Evolutionary conservation across 2,888 invertebrate species (phyloP), one percentile per base, ranked within the genome.

Genomic region (Peribatodes rhomboidaria): DNA sequence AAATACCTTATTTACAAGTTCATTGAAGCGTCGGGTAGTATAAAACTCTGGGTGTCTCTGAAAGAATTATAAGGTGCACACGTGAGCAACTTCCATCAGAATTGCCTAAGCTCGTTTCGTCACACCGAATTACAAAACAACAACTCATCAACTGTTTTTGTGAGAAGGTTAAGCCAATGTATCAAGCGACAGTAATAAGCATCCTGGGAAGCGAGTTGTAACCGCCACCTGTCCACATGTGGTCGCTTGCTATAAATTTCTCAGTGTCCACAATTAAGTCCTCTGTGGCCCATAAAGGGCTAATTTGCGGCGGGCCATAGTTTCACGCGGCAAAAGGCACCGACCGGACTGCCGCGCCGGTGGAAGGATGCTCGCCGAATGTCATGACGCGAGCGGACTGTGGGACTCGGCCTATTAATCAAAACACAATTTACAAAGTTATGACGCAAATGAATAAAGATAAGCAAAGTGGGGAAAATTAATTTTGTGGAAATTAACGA

Each of bases 291-390:
- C 55, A 31, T 64, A 54, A 64, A 59, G 59, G 59, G 64, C 59
- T 64, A 64, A 64, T 64, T 64, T 59, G 64, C 49, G 64, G 64
- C 37, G 49, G 3, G 22, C 52, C 52, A 63, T 58, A 63, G 63
- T 58, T 58, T 41, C 41, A 47, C 44, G 61, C 56, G 63, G 63
- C 52, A 42, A 42, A 50, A 50, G 50, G 33, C 55, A 41, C 50
- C 49, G 50, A 8, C 16, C 35, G 44, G 1, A 3, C 49, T 14
- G 13, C 0, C 10, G 39, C 16, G 22, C 13, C 49, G 31, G 9
- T 13, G n/a, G 14, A 39, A 11, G 14, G 31, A 35, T 18, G 35
- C 41, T 7, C 1, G 27, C 16, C 27, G 18, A 47, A 57, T 49
- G 47, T 39, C 33, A 35, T 10, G 42, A 13, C n/a, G 54, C 2